Evolutionary conservation across 2,113 vertebrate genomes (phyloP), one percentile per base, ranked within the genome.

Genomic region (Dendropsophus ebraccatus): DNA sequence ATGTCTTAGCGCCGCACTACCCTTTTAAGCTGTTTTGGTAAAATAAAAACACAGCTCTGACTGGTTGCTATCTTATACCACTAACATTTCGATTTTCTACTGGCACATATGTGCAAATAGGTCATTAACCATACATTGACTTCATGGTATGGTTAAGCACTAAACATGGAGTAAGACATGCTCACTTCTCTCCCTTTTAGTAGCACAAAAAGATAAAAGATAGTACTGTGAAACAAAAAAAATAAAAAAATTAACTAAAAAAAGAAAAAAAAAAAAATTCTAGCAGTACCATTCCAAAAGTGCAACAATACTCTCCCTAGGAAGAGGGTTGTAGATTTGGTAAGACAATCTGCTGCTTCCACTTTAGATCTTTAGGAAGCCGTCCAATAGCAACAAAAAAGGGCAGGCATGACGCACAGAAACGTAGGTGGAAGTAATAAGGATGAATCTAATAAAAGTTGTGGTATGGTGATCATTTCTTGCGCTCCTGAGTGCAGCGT

Each of bases 401-500:
- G 32, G 19, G 23, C 45, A 65, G 58, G 73, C 54, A 67, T 58
- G 62, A 79, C 56, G 56, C 62, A 80, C n/a, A 45, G 52, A 76
- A 84, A 41, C 8, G 7, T 49, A 84, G 41, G 52, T 75, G 35
- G 37, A 76, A 84, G 72, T 84, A 80, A 21, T n/a, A 69, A 67
- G 62, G 84, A 86, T 65, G 17, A 32, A 56, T 79, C 79, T 79
- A 5, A 52, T 37, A 72, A 35, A 52, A 14, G 32, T 45, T 50
- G 37, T n/a, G n/a, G 72, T 35, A 60, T 13, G 58, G 65, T 23
- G 13, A 80, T 86, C 84, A 86, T 92, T 97, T 99, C 93, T 97
- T 99, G 92, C 93, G 96, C 83, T 99, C 98, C 92, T 99, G 97
- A 88, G 95, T 96, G 88, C 97, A 99, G 78, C 97, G 95, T 0